These are phyloP conservation scores for Lepeophtheirus salmonis DNA, from an alignment of 1,140 invertebrate genomes.

Conservation along the genomic window DNA sequence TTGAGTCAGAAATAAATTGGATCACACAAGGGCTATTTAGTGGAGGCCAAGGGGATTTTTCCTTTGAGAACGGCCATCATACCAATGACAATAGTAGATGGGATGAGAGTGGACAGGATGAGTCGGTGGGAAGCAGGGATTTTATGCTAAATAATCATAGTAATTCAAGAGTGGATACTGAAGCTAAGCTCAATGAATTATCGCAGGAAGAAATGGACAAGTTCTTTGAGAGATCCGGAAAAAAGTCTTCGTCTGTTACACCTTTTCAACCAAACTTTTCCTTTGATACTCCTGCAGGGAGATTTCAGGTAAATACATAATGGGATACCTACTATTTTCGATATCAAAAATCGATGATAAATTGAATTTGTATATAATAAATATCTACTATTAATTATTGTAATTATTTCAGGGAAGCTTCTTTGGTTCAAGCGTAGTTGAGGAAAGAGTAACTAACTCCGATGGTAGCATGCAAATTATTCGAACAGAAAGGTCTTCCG, in stretches of 20 bases:
- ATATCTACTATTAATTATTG: background rate
- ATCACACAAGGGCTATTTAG: background rate
- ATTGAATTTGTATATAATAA: background rate
- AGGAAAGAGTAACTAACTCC: background rate
- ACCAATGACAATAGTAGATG: background rate
- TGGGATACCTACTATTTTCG: no score
- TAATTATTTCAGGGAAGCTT: background rate
- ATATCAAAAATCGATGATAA: no score
- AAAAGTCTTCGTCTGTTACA: no score
- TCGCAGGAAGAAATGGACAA: background rate
- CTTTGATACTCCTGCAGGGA: background rate
- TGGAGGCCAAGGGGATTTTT: no score
- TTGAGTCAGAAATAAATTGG: background rate
- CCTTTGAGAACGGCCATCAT: no score
- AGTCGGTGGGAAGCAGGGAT: background rate
- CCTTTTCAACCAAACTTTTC: background rate
- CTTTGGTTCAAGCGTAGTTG: background rate
- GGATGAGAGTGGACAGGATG: background rate
- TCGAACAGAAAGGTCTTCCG: background rate
- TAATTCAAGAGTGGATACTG: background rate
- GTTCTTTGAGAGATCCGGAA: background rate
- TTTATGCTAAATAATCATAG: background rate
- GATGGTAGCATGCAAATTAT: background rate
- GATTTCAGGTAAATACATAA: background rate
- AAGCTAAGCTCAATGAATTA: background rate